A percentile compares a stretch with the other conserved stretches of the same genome.
These are phyloP conservation scores for Cyrtodaria siliqua DNA, from an alignment of 2,888 invertebrate genomes.

Conservation along the genomic window DNA sequence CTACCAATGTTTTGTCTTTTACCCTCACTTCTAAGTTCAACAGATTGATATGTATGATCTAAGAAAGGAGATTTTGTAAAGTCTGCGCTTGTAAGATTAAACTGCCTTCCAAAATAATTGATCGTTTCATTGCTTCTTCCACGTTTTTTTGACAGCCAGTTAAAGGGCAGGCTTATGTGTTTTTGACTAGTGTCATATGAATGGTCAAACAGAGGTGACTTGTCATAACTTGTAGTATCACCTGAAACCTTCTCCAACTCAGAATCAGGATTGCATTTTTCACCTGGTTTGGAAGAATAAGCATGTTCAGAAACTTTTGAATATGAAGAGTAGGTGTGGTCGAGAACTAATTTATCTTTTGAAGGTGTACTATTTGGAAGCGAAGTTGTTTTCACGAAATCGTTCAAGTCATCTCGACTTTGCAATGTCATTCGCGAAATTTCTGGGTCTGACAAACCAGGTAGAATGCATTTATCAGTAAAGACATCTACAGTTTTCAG, in stretches of 20 bases:
- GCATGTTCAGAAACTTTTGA: slow-evolving; percentile 8
- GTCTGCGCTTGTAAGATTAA: slow-evolving; percentile 26
- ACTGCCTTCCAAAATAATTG: slow-evolving; percentile 1
- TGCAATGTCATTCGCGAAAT: slow-evolving; percentile 56
- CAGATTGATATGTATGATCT: slow-evolving; percentile 58
- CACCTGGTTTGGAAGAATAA: neutral
- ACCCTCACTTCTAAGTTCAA: slow-evolving; percentile 9
- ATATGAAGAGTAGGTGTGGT: slow-evolving; percentile 23
- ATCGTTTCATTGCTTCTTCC: slow-evolving; percentile 34
- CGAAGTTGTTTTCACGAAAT: neutral
- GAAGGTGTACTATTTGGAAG: slow-evolving; percentile 38
- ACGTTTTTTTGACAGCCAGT: slow-evolving; percentile 27
- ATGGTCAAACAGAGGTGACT: slow-evolving; percentile 38
- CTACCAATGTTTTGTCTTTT: neutral
- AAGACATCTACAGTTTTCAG: slow-evolving; percentile 59
- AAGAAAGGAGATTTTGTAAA: slow-evolving; percentile 60
- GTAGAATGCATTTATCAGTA: slow-evolving; percentile 47
- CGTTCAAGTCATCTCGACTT: neutral
- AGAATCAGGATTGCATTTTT: no score
- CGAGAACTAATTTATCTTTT: slow-evolving; percentile 1
- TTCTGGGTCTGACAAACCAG: slow-evolving; percentile 59
- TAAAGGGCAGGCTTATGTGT: slow-evolving; percentile 17
- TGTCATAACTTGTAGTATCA: neutral
- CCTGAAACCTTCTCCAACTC: neutral
- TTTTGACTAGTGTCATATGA: slow-evolving; percentile 33